Evolutionary conservation across 2,797 vertebrate species (phyloP), one percentile per base, ranked within the genome.

Genomic region (Galagoides demidoff): DNA sequence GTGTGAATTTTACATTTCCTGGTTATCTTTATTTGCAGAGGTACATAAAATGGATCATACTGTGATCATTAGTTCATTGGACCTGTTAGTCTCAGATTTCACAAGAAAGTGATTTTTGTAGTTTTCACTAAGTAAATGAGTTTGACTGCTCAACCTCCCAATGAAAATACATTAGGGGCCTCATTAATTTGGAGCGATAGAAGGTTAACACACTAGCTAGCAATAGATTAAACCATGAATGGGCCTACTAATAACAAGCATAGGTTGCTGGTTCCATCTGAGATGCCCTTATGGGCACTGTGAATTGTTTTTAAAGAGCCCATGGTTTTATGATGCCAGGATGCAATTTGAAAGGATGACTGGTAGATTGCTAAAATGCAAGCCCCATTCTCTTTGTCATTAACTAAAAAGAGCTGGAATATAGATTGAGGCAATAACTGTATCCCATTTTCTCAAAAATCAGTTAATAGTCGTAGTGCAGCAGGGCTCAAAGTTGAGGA

Each of bases 151-250:
- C 98, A 98, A 90, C 97, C 97, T 98, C 98, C 98, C 98, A 98
- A 95, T 96, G 97, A 98, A 98, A 98, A 98, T 98, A 98, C 98
- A 98, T 99, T 98, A 98, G 98, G 97, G 97, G 98, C 98, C 94
- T 98, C 98, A 98, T 99, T 99, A 99, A 98, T 99, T 98, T 98
- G 98, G 96, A 98, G 92, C 92, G 96, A 85, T 97, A 97, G 96
- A 98, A 97, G 95, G 93, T 98, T 98, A 98, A 98, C 97, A 96
- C 87, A 94, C 93, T 97, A 94, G 93, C 96, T 97, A 92, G 77
- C 96, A 96, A 97, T 97, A 97, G 96, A 98, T 98, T 98, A 98
- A 97, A 98, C 97, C 52, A 97, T 95, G 97, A 98, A 97, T 97
- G 95, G 97, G 95, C 95, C 96, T 73, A 37, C 94, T 97, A 97